Evolutionary conservation across 2,113 vertebrate genomes (phyloP).

Genomic region (Scopus umbretta): DNA sequence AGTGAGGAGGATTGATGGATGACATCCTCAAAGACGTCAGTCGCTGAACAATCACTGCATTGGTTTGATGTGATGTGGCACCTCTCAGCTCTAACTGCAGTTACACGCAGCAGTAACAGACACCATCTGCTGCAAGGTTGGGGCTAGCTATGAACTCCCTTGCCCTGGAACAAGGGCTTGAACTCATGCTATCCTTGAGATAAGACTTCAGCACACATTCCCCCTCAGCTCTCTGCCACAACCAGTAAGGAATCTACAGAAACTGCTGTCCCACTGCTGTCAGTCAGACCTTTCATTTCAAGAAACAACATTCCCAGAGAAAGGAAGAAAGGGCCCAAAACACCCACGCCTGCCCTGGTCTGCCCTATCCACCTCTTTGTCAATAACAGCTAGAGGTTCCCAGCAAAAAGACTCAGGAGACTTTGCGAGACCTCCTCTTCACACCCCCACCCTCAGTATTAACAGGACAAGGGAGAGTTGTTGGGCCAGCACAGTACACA

Average conservation of each 20-base stretch:
- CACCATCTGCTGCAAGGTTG: neutral
- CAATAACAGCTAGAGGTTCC: neutral
- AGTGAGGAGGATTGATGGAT: neutral
- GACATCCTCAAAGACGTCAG: neutral
- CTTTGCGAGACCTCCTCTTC: neutral
- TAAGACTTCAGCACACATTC: neutral
- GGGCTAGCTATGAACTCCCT: neutral
- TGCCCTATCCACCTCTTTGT: neutral
- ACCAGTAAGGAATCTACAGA: neutral
- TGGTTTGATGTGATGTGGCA: neutral
- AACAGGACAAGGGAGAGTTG: neutral
- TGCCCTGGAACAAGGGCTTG: neutral
- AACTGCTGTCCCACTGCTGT: neutral
- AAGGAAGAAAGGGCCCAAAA: neutral
- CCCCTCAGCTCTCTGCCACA: neutral
- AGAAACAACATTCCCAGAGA: neutral
- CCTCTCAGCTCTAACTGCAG: neutral
- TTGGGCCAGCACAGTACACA: neutral
- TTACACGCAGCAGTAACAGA: neutral
- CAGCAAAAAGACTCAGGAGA: neutral
- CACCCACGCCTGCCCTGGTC: neutral
- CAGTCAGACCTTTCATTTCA: neutral
- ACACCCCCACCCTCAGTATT: neutral
- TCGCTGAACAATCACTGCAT: neutral
- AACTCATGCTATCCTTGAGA: neutral